Percentiles rank a stretch among this genome's conserved stretches.
Conservation (phyloP, 35 echinoderm and acorn worm species). For the Acanthaster planci region DNA sequence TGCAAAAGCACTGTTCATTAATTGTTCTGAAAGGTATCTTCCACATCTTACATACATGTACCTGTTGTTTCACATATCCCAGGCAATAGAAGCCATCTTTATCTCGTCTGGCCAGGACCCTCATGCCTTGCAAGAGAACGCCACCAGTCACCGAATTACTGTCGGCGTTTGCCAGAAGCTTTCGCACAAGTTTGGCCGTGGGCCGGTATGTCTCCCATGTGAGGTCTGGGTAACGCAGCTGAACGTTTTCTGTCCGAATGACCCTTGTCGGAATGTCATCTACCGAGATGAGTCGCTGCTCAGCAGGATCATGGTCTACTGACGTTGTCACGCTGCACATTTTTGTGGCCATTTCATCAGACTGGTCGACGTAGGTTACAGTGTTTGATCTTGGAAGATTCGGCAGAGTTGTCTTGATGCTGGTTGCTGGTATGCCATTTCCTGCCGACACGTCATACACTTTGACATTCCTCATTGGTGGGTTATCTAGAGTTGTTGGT, state of each 20-base stretch:
- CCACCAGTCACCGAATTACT: conserved; percentile 21
- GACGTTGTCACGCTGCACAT: conserved; percentile 82
- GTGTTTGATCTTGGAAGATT: conserved; percentile 49
- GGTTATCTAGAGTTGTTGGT: conserved; percentile 37
- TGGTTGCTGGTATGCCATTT: conserved; percentile 40
- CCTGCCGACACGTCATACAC: conserved; percentile 21
- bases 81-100: conserved; percentile 90
- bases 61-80: conserved; percentile 79
- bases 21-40: no score
- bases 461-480: conserved; percentile 37
- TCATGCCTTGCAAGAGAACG: conserved; percentile 69
- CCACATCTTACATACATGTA: conserved; percentile 24
- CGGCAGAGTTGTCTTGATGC: conserved; percentile 64
- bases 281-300: conserved; percentile 25
- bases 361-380: conserved; percentile 45
- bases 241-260: conserved; percentile 23
- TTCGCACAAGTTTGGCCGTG: conserved; percentile 52
- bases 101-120: conserved; percentile 81
- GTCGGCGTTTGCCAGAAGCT: conserved; percentile 37
- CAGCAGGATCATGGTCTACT: conserved; percentile 72
- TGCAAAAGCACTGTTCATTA: no score
- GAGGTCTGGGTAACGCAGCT: conserved; percentile 37
- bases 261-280: conserved; percentile 41
- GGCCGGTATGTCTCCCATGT: conserved; percentile 71
- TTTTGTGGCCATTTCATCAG: conserved; percentile 38